A percentile compares a stretch with the other conserved stretches of the same genome.
phyloP scores from a whole-genome alignment of 2,797 vertebrate genomes.

The Borostomias antarcticus region DNA sequence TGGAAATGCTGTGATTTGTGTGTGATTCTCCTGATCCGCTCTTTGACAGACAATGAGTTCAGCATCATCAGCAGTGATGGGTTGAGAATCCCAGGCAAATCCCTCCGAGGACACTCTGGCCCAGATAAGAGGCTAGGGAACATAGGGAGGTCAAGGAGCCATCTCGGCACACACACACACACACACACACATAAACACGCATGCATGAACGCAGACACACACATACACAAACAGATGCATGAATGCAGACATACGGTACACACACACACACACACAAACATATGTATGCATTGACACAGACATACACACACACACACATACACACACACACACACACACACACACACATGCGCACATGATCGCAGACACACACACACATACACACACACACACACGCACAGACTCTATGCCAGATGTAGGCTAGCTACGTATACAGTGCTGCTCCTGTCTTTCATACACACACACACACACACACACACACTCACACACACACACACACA shows the following conservation, averaged over 20 bases:
- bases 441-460: not conserved
- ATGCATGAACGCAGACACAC: not conserved
- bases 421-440: no score
- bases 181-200: slow-evolving; percentile 4
- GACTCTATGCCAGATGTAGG: no score
- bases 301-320: not conserved
- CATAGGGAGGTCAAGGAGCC: slow-evolving; percentile 13
- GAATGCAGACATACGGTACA: no score
- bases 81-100: slow-evolving; percentile 11
- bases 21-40: not conserved
- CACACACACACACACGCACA: not conserved
- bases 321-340: not conserved
- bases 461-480: not conserved
- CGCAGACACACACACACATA: not conserved
- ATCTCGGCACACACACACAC: not conserved
- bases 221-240: not conserved
- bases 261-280: no score
- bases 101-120: slow-evolving; percentile 14
- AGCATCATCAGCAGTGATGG: slow-evolving; percentile 5
- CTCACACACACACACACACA: slow-evolving; percentile 8
- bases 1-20: not conserved
- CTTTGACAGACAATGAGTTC: slow-evolving; percentile 14
- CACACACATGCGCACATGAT: not conserved
- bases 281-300: no score
- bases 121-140: slow-evolving; percentile 19